These are phyloP conservation scores for Sphaeramia orbicularis DNA, from an alignment of 2,797 vertebrate genomes.

Conservation along the genomic window DNA sequence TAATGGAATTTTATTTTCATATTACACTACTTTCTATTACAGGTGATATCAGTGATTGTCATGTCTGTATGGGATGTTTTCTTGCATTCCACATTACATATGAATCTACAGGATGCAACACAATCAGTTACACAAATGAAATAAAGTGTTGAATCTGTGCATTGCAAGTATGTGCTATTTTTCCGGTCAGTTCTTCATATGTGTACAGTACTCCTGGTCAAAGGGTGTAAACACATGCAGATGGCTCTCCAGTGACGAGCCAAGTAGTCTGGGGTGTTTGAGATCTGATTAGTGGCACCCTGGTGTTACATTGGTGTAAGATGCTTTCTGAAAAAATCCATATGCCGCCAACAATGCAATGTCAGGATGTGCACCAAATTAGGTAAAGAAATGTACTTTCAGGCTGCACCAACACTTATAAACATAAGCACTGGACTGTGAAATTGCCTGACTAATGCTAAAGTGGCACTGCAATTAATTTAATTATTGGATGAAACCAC, in stretches of 20 bases:
- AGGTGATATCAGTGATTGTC: constrained; percentile 18
- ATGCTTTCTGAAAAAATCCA: constrained; percentile 24
- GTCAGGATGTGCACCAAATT: not conserved
- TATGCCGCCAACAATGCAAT: constrained; percentile 3
- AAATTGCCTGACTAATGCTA: not conserved
- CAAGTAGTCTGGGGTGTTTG: not conserved
- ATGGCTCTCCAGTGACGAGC: constrained; percentile 19
- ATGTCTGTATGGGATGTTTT: constrained; percentile 30
- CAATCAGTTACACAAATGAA: constrained; percentile 50
- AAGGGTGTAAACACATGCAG: constrained; percentile 13
- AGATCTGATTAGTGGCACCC: constrained; percentile 42
- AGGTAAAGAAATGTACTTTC: not conserved
- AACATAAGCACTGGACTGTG: not conserved
- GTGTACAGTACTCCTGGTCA: no score
- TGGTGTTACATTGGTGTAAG: constrained; percentile 1
- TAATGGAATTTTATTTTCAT: constrained; percentile 28
- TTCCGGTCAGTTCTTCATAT: not conserved
- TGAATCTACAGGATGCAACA: constrained; percentile 45
- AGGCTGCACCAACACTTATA: not conserved
- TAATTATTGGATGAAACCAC: not conserved
- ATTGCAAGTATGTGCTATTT: not conserved
- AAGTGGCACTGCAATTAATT: not conserved
- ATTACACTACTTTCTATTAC: not conserved
- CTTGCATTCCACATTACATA: constrained; percentile 30
- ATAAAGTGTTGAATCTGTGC: constrained; percentile 33